Percentiles rank a stretch among this genome's conserved stretches.
Evolutionary conservation across 2,888 invertebrate species (phyloP).

Genomic region (Drosophila monieri): DNA sequence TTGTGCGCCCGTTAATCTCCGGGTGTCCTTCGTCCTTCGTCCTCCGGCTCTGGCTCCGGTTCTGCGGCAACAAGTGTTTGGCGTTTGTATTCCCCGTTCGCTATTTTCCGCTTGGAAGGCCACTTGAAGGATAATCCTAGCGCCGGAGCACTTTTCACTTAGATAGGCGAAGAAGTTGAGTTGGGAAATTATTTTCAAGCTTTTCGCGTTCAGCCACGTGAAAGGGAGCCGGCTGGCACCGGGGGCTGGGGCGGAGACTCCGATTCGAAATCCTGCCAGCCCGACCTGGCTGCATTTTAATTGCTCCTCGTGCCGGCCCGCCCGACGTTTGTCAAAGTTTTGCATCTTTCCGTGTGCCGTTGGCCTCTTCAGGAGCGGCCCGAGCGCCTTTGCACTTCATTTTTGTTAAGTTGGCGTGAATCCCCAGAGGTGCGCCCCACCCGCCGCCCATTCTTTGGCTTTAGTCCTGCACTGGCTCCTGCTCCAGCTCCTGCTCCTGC

Average conservation of each 20-base stretch:
- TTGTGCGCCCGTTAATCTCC: slow-evolving; percentile 23
- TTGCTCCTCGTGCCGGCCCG: slow-evolving; percentile 21
- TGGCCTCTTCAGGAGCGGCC: slow-evolving; percentile 23
- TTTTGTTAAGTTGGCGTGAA: slow-evolving; percentile 36
- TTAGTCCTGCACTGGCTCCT: background rate
- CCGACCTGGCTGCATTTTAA: slow-evolving; percentile 43
- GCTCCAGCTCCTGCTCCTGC: background rate
- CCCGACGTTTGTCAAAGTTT: slow-evolving; percentile 28
- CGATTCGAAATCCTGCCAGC: background rate
- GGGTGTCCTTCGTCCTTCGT: slow-evolving; percentile 3
- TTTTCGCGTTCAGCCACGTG: slow-evolving; percentile 27
- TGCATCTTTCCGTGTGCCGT: slow-evolving; percentile 38
- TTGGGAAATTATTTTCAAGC: slow-evolving; percentile 64
- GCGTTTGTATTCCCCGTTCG: slow-evolving; percentile 16
- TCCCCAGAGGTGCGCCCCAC: slow-evolving; percentile 45
- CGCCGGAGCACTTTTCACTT: slow-evolving; percentile 39
- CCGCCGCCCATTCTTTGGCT: slow-evolving; percentile 23
- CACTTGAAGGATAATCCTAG: slow-evolving; percentile 37
- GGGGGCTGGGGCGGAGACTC: too few species aligned
- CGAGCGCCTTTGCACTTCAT: slow-evolving; percentile 25
- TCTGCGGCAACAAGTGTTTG: slow-evolving; percentile 38
- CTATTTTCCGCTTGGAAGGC: slow-evolving; percentile 41
- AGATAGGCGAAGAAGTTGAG: slow-evolving; percentile 43
- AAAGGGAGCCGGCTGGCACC: background rate
- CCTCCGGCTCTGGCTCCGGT: too few species aligned